Base-by-base conservation (phyloP, 64 coral and sea anemone genomes). In the Acropora yongei region DNA sequence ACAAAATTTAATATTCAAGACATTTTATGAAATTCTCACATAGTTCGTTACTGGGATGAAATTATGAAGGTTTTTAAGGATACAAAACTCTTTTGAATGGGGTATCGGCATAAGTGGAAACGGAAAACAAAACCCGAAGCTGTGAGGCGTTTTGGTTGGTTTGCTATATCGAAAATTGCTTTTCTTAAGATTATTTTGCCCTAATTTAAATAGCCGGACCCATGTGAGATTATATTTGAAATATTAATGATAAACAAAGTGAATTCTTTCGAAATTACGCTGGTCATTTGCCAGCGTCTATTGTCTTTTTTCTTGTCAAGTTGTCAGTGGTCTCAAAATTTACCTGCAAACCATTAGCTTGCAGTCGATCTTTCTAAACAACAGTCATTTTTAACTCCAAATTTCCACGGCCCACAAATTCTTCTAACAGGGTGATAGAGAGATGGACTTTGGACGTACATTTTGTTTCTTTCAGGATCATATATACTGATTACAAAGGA, bases 211-310 rank as follows among this genome's bases (percentile, higher is more conserved):
- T 5, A 45, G 17, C 57, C 60, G 18, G 41, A 2, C 82, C 63
- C 7, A 30, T 71, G 3, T 13, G 42, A 17, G 44, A 69, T 12
- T 12, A 9, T 9, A 85, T 48, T 14, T 47, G 14, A 85, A 46
- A 68, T 46, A 84, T 84, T 71, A 48, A 71, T 3, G 14, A 39
- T 7, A 8, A 48, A 1, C 17, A 5, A 30, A 71, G 1, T 45
- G 45, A 47, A 18, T 2, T 44, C 12, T 57, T 6, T 84, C 63
- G 30, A 72, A 47, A 69, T 48, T 72, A 9, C 47, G 43, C 65
- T 85, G 82, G 82, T 85, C 6, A 69, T n/a, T 17, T 71, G 82
- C 82, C 82, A 85, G 82, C 82, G 61, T 71, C 82, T 9, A 85
- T 49, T 85, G 82, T 85, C 30, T 65, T 30, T n/a, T 44, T 85